Conservation (phyloP, 2,113 vertebrate genomes). For the Heterotis niloticus region DNA sequence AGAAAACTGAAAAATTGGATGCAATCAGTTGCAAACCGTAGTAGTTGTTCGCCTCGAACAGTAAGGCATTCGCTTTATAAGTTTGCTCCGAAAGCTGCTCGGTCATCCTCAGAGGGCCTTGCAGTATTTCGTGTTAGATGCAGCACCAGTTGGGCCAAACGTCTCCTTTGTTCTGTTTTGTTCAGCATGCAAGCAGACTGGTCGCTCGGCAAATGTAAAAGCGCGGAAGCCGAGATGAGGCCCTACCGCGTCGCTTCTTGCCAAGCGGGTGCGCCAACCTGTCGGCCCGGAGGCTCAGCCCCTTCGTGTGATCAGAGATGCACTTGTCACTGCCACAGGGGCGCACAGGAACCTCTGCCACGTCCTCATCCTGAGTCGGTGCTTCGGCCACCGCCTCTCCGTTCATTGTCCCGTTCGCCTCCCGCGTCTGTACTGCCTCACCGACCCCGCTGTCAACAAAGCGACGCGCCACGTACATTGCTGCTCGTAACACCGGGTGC, state of each 20-base stretch:
- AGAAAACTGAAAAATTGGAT: too few relatives aligned
- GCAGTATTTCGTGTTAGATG: too few relatives aligned
- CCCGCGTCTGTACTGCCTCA: conserved; percentile 49
- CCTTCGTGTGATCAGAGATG: conserved; percentile 41
- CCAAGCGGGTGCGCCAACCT: conserved; percentile 48
- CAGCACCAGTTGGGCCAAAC: too few relatives aligned
- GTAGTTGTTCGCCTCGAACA: too few relatives aligned
- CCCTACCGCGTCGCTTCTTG: conserved; percentile 53
- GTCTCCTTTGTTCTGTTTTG: too few relatives aligned
- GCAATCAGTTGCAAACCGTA: too few relatives aligned
- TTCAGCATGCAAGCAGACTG: too few relatives aligned
- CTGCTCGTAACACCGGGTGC: background rate
- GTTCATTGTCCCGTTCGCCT: conserved; percentile 60
- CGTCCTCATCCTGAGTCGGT: conserved; percentile 29
- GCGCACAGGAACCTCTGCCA: conserved; percentile 42
- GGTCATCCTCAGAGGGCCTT: too few relatives aligned
- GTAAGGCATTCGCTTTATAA: too few relatives aligned
- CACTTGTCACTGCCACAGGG: conserved; percentile 46
- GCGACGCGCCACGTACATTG: background rate
- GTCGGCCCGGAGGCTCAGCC: conserved; percentile 32
- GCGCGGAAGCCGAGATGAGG: background rate
- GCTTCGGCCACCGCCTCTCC: conserved; percentile 51
- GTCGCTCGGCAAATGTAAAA: background rate
- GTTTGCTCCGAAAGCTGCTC: too few relatives aligned
- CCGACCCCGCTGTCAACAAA: conserved; percentile 36